Conservation (phyloP, 2,113 vertebrate species). For the Dipodomys merriami region DNA sequence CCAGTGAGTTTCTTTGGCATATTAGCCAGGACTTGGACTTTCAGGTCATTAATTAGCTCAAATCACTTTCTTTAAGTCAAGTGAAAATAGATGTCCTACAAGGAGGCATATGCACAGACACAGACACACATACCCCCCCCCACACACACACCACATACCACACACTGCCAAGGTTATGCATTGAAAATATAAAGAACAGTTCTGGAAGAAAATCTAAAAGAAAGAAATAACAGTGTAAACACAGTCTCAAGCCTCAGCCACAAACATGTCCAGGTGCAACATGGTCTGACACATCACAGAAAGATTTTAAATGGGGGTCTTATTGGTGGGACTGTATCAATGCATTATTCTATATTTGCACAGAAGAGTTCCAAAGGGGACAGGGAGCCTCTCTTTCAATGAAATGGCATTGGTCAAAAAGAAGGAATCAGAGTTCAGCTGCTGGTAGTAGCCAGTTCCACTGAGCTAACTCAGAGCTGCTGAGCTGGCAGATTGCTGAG, state of each 20-base stretch:
- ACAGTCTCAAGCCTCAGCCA: not conserved
- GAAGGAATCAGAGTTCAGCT: not conserved
- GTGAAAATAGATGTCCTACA: not conserved
- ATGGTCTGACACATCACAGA: not conserved
- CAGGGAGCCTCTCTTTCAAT: not conserved
- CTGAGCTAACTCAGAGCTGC: not conserved
- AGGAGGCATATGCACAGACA: not conserved
- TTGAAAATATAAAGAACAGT: not conserved
- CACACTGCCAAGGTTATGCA: not conserved
- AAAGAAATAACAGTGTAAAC: not conserved
- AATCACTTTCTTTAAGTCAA: not conserved
- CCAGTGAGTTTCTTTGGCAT: not conserved
- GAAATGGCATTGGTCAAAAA: not conserved
- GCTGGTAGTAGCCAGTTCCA: not conserved
- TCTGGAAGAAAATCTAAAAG: not conserved
- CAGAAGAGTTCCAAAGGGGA: not conserved
- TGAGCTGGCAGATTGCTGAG: not conserved
- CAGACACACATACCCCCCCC: not conserved
- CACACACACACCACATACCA: too few species aligned
- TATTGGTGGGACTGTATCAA: not conserved
- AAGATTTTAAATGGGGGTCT: not conserved
- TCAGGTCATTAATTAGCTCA: not conserved
- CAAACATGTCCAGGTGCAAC: not conserved
- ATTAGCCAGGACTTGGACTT: not conserved
- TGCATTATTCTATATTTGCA: not conserved